Evolutionary conservation across 2,888 invertebrate genomes (phyloP), one percentile per base, ranked within the genome.

Genomic region (Diarsia mendica): DNA sequence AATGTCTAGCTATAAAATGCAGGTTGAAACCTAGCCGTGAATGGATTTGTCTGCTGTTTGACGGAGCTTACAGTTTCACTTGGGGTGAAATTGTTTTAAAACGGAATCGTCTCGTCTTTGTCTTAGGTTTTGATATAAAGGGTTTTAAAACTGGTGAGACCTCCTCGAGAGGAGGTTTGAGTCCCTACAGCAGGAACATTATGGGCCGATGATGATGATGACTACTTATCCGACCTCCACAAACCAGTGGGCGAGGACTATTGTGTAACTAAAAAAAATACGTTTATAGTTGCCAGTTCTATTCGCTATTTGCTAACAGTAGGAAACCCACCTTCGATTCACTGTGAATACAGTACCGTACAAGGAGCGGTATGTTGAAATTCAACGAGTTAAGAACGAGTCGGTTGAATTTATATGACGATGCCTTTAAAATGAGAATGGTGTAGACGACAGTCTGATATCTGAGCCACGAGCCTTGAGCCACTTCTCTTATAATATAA

Each of bases 341-440:
- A 51, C 60, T 58, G 70, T 76, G 84, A 75, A 75, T 75, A 72
- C 71, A 74, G 49, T 66, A 28, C 60, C 70, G 64, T 71, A 77
- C 72, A 81, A 46, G 53, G 33, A 48, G 82, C 82, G 75, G 76
- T 79, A 82, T 79, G 85, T 84, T 68, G 72, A 71, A 83, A 75
- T 79, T 84, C 74, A 82, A 79, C n/a, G n/a, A 85, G 74, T 73
- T 28, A 64, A 39, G 79, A 72, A 83, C 79, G 81, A 84, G 64
- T 82, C 81, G 72, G 70, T 84, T 85, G 88, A 90, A 90, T 90
- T 89, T 90, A 90, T 90, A 86, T 84, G 86, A 83, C 80, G 84
- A 85, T 85, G 87, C 85, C 89, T 88, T 89, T 90, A 90, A 90
- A 90, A 87, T 83, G 85, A 84, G 85, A 88, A 85, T 79, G 84